phyloP scores from a whole-genome alignment of 2,888 invertebrate species.

The Dugesia japonica region DNA sequence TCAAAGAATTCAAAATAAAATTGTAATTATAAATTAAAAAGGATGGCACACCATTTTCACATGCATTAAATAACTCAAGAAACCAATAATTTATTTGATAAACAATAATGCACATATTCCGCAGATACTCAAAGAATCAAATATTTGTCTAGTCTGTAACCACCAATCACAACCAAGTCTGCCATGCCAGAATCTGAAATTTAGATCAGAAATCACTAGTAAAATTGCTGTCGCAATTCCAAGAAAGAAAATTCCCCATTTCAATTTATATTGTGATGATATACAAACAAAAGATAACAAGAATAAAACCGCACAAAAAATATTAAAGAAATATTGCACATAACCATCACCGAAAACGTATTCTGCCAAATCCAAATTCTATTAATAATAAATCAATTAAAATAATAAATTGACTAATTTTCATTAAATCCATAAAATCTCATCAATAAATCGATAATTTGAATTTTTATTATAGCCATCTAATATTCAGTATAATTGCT shows the following conservation, averaged over 20 bases:
- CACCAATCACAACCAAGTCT: background rate
- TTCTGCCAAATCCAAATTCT: slow-evolving; percentile 7
- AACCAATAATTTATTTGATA: background rate
- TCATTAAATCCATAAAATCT: too few relatives aligned
- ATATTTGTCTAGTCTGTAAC: background rate
- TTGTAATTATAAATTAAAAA: too few relatives aligned
- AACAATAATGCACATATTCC: background rate
- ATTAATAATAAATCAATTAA: too few relatives aligned
- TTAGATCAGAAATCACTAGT: background rate
- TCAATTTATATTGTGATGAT: background rate
- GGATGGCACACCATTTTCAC: too few relatives aligned
- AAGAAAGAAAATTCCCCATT: background rate
- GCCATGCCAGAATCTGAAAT: background rate
- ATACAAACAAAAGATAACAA: background rate
- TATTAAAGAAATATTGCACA: background rate
- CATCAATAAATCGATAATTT: too few relatives aligned
- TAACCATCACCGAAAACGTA: background rate
- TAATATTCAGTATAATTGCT: too few relatives aligned
- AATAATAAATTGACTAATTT: too few relatives aligned
- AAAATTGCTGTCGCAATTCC: background rate
- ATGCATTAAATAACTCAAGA: too few relatives aligned
- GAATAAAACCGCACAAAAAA: background rate
- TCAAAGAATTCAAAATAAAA: too few relatives aligned
- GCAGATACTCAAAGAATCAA: background rate
- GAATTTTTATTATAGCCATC: too few relatives aligned